Conservation (phyloP, 2,797 vertebrate genomes). For the Alauda arvensis region DNA sequence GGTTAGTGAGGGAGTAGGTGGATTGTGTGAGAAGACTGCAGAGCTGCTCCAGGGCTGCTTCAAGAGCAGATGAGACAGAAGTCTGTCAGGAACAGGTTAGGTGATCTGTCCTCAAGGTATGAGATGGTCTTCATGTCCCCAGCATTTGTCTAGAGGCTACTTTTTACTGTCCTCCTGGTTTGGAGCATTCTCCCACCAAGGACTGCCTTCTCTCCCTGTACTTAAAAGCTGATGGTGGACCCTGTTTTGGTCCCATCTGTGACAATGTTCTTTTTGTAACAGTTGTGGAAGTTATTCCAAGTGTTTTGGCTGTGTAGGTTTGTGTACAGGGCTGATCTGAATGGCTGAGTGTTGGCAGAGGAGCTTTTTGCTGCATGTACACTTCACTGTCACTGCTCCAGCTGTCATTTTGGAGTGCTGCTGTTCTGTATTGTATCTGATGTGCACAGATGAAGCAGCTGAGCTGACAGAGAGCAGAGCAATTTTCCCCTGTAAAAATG, state of each 20-base stretch:
- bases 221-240: neutral
- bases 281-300: neutral
- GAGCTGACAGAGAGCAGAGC: neutral
- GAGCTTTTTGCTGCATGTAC: neutral
- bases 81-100: neutral
- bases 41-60: neutral
- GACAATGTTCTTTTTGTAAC: neutral
- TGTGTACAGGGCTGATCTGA: neutral
- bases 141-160: neutral
- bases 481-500: neutral
- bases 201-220: neutral
- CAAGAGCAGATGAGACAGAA: neutral
- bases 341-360: neutral
- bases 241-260: neutral
- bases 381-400: neutral
- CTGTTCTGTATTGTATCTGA: neutral
- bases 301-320: neutral
- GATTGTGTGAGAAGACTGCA: neutral
- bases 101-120: neutral
- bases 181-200: neutral
- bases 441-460: conserved; percentile 3
- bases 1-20: neutral
- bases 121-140: neutral
- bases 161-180: neutral
- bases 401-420: neutral